phyloP scores from a whole-genome alignment of 2,113 vertebrate genomes.

The Brienomyrus longianalis region DNA sequence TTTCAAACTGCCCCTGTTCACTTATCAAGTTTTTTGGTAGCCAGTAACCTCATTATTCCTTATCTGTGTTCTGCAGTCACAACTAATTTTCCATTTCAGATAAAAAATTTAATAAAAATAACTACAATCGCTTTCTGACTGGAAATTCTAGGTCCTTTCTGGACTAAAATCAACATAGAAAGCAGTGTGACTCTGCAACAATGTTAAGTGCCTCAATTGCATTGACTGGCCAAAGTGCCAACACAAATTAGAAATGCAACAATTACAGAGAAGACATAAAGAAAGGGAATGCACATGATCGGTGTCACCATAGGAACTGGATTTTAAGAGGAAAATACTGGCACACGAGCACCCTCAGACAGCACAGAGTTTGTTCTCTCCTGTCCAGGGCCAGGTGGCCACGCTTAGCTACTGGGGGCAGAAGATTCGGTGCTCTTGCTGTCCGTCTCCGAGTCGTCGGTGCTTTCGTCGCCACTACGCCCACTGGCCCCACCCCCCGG shows the following conservation, averaged over 20 bases:
- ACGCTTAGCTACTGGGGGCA: slow-evolving; percentile 40
- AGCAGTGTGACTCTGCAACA: neutral
- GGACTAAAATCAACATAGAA: neutral
- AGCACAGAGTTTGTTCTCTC: neutral
- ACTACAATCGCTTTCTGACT: neutral
- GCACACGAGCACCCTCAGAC: neutral
- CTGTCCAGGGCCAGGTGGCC: neutral
- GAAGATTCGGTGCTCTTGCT: slow-evolving; percentile 51
- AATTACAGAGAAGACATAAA: neutral
- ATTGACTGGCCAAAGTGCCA: neutral
- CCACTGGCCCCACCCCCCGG: slow-evolving; percentile 17
- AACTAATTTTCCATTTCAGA: neutral
- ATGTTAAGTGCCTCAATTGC: neutral
- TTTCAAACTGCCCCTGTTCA: neutral
- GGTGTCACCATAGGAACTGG: neutral
- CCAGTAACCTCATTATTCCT: neutral
- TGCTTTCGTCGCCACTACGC: slow-evolving; percentile 47
- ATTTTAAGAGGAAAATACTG: neutral
- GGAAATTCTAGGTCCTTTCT: neutral
- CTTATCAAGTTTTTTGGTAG: neutral
- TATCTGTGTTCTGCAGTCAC: neutral
- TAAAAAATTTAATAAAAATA: neutral
- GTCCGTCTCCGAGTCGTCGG: slow-evolving; percentile 50
- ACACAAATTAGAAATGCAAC: neutral
- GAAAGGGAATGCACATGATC: neutral